Evolutionary conservation across 2,888 invertebrate genomes (phyloP).

Genomic region (Diaperis boleti): DNA sequence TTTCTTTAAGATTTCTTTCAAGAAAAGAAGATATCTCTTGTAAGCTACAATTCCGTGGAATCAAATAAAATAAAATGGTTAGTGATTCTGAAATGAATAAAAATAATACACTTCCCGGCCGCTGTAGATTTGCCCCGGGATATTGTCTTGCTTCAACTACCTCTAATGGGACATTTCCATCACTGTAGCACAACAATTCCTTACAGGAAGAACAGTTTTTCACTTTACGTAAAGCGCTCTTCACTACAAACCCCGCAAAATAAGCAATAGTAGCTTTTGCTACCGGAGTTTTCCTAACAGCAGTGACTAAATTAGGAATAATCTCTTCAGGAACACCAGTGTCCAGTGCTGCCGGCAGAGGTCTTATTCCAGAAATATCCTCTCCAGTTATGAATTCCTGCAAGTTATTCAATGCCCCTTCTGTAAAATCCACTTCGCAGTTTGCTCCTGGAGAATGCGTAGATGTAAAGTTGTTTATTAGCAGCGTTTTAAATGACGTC

Average conservation of each 20-base stretch:
- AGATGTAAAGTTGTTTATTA: conserved; percentile 4
- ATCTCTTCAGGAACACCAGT: not conserved
- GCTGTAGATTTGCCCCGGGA: not conserved
- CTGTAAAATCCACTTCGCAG: not conserved
- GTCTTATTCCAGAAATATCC: not conserved
- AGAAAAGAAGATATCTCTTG: not conserved
- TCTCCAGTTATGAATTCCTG: not conserved
- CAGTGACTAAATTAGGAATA: too few relatives aligned
- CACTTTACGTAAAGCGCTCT: not conserved
- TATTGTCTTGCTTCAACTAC: not conserved
- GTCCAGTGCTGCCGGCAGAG: not conserved
- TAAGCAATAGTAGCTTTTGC: not conserved
- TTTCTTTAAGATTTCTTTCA: not conserved
- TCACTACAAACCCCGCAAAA: not conserved
- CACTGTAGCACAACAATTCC: not conserved
- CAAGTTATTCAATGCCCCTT: conserved; percentile 3
- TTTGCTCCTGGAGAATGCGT: not conserved
- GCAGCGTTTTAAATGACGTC: not conserved
- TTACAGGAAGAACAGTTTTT: not conserved
- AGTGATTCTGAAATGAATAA: not conserved
- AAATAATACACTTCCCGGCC: not conserved
- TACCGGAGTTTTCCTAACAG: not conserved
- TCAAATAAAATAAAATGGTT: not conserved
- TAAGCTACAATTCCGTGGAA: not conserved
- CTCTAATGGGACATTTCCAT: not conserved